Percentiles rank a stretch among this genome's conserved stretches.
phyloP scores from a whole-genome alignment of 2,797 vertebrate species.

The Mus minutoides region DNA sequence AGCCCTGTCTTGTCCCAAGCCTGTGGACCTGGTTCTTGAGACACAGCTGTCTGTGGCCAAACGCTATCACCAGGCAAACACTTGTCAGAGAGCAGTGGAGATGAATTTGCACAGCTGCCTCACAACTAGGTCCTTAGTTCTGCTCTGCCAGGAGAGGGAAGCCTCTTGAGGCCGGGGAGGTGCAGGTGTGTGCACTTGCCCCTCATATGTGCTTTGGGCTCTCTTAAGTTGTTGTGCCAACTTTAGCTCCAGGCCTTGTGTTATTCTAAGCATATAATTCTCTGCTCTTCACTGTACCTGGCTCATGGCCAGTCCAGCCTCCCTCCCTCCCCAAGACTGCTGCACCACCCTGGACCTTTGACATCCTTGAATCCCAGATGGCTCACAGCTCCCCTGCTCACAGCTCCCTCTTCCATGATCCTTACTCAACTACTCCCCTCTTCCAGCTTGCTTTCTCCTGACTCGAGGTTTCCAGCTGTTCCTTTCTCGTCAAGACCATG shows the following conservation, averaged over 20 bases:
- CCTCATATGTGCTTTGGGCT: rapidly evolving
- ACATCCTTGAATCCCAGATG: background rate
- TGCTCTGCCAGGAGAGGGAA: background rate
- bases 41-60: background rate
- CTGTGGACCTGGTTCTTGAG: background rate
- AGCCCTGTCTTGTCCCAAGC: background rate
- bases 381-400: background rate
- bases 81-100: background rate
- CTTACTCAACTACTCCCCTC: background rate
- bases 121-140: background rate
- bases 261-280: background rate
- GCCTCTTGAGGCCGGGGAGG: background rate
- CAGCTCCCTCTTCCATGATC: background rate
- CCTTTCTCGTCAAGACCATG: background rate
- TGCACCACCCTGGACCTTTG: background rate
- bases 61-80: background rate
- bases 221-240: background rate
- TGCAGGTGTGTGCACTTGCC: background rate
- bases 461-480: background rate
- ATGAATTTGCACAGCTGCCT: background rate
- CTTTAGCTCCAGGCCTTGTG: background rate
- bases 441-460: background rate
- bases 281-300: background rate
- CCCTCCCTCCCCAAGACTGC: background rate
- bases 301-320: background rate